These are phyloP conservation scores for Xestia c-nigrum DNA, from an alignment of 2,888 invertebrate species.

Conservation along the genomic window DNA sequence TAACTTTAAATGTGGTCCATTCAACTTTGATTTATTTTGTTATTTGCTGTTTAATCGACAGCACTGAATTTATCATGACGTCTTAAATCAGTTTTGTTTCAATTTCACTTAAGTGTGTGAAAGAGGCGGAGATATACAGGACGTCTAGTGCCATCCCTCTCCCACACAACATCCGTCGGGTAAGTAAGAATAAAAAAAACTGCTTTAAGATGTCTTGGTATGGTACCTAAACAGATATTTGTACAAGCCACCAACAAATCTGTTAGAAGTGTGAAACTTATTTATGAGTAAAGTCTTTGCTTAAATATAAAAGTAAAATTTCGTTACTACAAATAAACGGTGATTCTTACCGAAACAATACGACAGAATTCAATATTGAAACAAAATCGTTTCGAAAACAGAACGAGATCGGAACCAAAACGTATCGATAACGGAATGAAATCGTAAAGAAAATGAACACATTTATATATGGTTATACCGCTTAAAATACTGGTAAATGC, in stretches of 20 bases:
- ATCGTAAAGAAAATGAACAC: neutral
- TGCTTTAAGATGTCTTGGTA: neutral
- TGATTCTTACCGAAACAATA: neutral
- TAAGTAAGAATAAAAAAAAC: neutral
- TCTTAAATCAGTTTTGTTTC: too few species aligned
- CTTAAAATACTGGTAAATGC: constrained; percentile 35
- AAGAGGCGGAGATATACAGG: neutral
- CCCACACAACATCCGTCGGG: too few species aligned
- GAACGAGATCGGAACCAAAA: neutral
- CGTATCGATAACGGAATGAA: neutral
- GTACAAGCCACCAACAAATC: neutral
- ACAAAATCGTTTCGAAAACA: neutral
- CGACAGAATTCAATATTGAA: neutral
- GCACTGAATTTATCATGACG: neutral
- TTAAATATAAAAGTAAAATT: neutral
- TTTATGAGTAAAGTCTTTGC: neutral
- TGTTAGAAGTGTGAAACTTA: neutral
- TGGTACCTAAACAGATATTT: neutral
- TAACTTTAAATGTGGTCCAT: neutral
- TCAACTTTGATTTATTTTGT: neutral
- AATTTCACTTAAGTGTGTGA: neutral
- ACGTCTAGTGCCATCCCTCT: neutral
- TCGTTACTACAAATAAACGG: neutral
- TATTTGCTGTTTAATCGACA: neutral
- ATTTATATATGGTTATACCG: constrained; percentile 29